Percentiles rank a stretch among this genome's conserved stretches.
Conservation (phyloP, 2,797 vertebrate genomes). For the Iguana delicatissima region DNA sequence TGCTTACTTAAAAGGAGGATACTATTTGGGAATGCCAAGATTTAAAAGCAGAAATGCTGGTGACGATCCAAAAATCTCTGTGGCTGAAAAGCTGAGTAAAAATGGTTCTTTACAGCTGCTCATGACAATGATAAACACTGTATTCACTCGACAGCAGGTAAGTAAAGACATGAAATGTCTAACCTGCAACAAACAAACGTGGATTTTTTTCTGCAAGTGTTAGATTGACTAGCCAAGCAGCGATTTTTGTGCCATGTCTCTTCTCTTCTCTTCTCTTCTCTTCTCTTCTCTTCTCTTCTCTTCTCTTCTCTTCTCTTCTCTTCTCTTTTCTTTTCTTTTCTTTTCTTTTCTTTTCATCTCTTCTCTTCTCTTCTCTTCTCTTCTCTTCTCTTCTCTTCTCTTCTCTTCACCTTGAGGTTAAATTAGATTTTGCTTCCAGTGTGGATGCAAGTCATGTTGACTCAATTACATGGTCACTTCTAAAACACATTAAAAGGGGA, state of each 20-base stretch:
- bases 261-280: background rate
- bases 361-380: too few species aligned
- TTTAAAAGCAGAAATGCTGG: constrained; percentile 51
- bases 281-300: too few species aligned
- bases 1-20: constrained; percentile 57
- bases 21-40: constrained; percentile 46
- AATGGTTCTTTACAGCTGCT: constrained; percentile 46
- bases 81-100: constrained; percentile 47
- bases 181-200: constrained; percentile 64
- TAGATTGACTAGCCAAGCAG: constrained; percentile 43
- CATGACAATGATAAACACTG: constrained; percentile 33
- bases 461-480: constrained; percentile 68
- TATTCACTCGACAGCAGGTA: constrained; percentile 48
- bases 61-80: constrained; percentile 7
- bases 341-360: too few species aligned
- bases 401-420: constrained; percentile 48
- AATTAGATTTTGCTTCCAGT: background rate
- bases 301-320: too few species aligned
- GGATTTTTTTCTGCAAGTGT: constrained; percentile 45
- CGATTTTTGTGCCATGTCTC: accelerated
- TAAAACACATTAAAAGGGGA: constrained; percentile 44
- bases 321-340: too few species aligned
- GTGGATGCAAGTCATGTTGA: constrained; percentile 36
- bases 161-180: constrained; percentile 48
- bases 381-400: too few species aligned